A percentile compares a stretch with the other conserved stretches of the same genome.
phyloP scores from a whole-genome alignment of 2,888 invertebrate species.

The Tillus elongatus region DNA sequence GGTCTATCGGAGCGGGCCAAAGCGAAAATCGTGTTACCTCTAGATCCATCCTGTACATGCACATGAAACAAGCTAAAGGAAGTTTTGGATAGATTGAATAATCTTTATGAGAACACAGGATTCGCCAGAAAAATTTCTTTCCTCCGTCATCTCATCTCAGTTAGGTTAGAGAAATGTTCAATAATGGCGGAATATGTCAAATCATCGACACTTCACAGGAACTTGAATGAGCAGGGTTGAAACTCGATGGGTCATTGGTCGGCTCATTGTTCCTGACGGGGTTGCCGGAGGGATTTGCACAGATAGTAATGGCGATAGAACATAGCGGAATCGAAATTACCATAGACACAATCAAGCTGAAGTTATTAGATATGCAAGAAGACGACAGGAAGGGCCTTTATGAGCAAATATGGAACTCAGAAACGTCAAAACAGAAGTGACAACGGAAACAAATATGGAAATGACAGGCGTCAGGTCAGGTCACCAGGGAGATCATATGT shows the following conservation, averaged over 20 bases:
- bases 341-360: background rate
- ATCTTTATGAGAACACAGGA: slow-evolving; percentile 12
- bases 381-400: too few relatives aligned
- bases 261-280: too few relatives aligned
- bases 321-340: slow-evolving; percentile 14
- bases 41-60: background rate
- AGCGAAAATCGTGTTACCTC: background rate
- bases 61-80: slow-evolving; percentile 12
- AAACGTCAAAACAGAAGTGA: too few relatives aligned
- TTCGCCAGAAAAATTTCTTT: slow-evolving; percentile 11
- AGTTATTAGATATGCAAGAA: slow-evolving; percentile 1
- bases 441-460: too few relatives aligned
- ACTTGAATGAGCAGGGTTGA: slow-evolving; percentile 8
- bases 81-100: slow-evolving; percentile 43
- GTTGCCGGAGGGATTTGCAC: slow-evolving; percentile 20
- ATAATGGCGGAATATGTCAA: slow-evolving; percentile 10
- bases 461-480: too few relatives aligned
- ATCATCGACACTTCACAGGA: slow-evolving; percentile 10
- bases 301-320: too few relatives aligned
- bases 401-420: too few relatives aligned
- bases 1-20: background rate
- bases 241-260: background rate
- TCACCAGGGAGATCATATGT: too few relatives aligned
- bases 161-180: slow-evolving; percentile 9
- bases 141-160: slow-evolving; percentile 10